These are phyloP conservation scores for Rhadina sibilatrix DNA, from an alignment of 2,113 vertebrate genomes.

Conservation along the genomic window DNA sequence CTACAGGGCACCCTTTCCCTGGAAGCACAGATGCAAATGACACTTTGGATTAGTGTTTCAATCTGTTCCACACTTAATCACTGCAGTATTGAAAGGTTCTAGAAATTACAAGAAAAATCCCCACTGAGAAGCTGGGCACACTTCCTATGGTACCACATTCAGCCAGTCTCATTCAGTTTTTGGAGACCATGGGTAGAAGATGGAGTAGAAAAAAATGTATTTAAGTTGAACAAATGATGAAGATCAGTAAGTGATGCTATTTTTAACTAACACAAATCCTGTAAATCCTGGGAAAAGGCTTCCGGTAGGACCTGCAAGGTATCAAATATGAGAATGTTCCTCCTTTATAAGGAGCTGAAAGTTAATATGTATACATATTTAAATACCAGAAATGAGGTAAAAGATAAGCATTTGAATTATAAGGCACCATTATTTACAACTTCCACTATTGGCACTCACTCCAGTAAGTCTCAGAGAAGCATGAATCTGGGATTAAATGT, in stretches of 20 bases:
- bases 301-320: slow-evolving; percentile 16
- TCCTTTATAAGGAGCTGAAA: slow-evolving; percentile 13
- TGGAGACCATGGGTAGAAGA: neutral
- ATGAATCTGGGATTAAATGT: slow-evolving; percentile 9
- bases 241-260: neutral
- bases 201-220: neutral
- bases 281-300: neutral
- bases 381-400: slow-evolving; percentile 73
- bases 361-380: slow-evolving; percentile 31
- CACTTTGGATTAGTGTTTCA: neutral
- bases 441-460: slow-evolving; percentile 71
- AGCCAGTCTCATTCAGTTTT: neutral
- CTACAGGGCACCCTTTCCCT: neutral
- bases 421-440: slow-evolving; percentile 80
- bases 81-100: neutral
- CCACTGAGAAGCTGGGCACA: neutral
- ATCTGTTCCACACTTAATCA: neutral
- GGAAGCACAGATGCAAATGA: neutral
- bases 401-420: slow-evolving; percentile 64
- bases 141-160: neutral
- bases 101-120: neutral
- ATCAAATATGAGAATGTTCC: neutral
- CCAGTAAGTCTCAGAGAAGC: slow-evolving; percentile 54
- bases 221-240: neutral
- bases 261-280: neutral